Evolutionary conservation across 2,888 invertebrate genomes (phyloP).

Genomic region (Sinotaia quadrata): DNA sequence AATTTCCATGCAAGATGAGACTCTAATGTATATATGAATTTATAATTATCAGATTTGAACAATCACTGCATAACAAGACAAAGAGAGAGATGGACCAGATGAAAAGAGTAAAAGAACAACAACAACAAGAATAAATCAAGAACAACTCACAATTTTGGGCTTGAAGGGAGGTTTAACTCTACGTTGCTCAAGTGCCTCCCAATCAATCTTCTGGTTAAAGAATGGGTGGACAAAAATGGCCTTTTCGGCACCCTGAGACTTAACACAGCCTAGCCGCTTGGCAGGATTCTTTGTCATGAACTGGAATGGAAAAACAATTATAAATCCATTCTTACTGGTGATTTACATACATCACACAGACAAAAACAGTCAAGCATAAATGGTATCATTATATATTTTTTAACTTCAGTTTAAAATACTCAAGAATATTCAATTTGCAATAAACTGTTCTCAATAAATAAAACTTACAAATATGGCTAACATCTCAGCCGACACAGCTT

Average conservation of each 20-base stretch:
- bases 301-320: conserved; percentile 72
- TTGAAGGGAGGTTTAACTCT: conserved; percentile 97
- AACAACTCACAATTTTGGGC: conserved; percentile 90
- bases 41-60: too few relatives aligned
- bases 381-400: not conserved
- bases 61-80: too few relatives aligned
- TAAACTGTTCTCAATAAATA: not conserved
- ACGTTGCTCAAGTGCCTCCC: conserved; percentile 92
- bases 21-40: too few relatives aligned
- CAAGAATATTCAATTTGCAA: not conserved
- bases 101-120: too few relatives aligned
- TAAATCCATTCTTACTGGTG: too few relatives aligned
- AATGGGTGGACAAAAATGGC: conserved; percentile 86
- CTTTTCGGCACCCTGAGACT: conserved; percentile 81
- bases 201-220: conserved; percentile 91
- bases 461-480: too few relatives aligned
- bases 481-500: too few relatives aligned
- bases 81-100: too few relatives aligned
- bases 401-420: not conserved
- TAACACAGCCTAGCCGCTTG: conserved; percentile 92
- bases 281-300: conserved; percentile 99
- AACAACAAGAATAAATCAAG: too few relatives aligned
- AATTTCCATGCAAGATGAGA: too few relatives aligned
- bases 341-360: conserved; percentile 39
- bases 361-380: not conserved